Evolutionary conservation across 2,113 vertebrate species (phyloP), one percentile per base, ranked within the genome.

Genomic region (Acinonyx jubatus): DNA sequence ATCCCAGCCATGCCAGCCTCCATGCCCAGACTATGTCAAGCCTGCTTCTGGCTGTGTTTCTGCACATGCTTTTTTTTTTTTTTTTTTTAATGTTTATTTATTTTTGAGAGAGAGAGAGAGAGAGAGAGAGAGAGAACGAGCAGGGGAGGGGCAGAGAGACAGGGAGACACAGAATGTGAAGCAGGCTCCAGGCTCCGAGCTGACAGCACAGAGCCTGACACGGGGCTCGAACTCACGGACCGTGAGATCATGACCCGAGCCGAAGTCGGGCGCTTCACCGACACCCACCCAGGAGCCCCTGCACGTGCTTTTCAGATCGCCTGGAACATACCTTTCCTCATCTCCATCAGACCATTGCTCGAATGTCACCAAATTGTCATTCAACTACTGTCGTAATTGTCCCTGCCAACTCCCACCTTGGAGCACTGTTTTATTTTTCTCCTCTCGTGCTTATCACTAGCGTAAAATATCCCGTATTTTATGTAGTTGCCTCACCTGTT

Each of bases 331-430:
- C 3, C 65, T 68, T 36, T 80, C 92, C 45, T 92, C 27, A 8
- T 33, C 23, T 73, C 12, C 9, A 1, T 33, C 86, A 27, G 80
- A 25, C 27, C 2, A 8, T 6, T 31, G 8, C 55, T 55, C 68
- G 11, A 0, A 14, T 5, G 65, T n/a, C 48, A 66, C 61, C 68
- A 23, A 69, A 41, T 50, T 38, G 61, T 36, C 76, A 10, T 55
- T 63, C 48, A 45, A 1, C 8, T 7, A 1, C 3, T 1, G 1
- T 69, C n/a, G 5, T 16, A 9, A 29, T 4, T 50, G 33, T 78
- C 36, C 73, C 52, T 29, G 41, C 5, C 9, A 11, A 4, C 6
- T 9, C n/a, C 63, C 12, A 1, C 14, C 52, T 3, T 14, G 36
- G 15, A 21, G 23, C 16, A 14, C 18, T 0, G 19, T 29, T 80